Conservation (phyloP, 2,888 invertebrate genomes). For the Euplagia quadripunctaria region DNA sequence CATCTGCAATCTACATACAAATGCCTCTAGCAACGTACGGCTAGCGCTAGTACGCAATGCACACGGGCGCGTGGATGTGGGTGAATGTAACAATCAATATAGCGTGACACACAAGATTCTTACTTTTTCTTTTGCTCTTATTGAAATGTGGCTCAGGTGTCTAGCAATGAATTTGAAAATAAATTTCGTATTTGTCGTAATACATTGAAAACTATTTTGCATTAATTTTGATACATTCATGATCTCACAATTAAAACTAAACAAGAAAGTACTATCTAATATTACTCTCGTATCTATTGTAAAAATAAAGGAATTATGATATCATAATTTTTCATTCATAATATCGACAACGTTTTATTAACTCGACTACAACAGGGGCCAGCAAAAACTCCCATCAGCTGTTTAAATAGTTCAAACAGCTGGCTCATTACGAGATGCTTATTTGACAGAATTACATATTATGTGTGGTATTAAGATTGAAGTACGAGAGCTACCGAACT, state of each 20-base stretch:
- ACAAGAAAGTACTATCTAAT: neutral
- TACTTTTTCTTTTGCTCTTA: constrained; percentile 70
- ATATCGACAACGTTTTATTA: neutral
- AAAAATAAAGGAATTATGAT: neutral
- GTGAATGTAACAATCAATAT: constrained; percentile 67
- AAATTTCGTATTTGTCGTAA: neutral
- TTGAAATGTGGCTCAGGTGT: constrained; percentile 26
- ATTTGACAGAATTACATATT: neutral
- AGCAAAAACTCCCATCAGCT: neutral
- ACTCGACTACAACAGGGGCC: neutral
- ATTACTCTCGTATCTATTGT: neutral
- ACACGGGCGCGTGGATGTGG: constrained; percentile 48
- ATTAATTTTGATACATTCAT: too few species aligned
- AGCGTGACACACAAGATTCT: constrained; percentile 53
- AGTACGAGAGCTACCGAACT: neutral
- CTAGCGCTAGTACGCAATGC: constrained; percentile 9
- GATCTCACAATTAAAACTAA: too few species aligned
- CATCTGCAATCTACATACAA: constrained; percentile 38
- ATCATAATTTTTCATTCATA: neutral
- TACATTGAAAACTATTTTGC: too few species aligned
- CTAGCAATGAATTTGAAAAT: neutral
- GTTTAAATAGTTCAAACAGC: constrained; percentile 5
- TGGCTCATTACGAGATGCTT: neutral
- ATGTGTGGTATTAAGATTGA: neutral
- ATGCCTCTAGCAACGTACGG: constrained; percentile 26